Percentiles rank a stretch among this genome's conserved stretches.
phyloP scores from a whole-genome alignment of 2,797 vertebrate genomes.

The Amphiprion clarkii region DNA sequence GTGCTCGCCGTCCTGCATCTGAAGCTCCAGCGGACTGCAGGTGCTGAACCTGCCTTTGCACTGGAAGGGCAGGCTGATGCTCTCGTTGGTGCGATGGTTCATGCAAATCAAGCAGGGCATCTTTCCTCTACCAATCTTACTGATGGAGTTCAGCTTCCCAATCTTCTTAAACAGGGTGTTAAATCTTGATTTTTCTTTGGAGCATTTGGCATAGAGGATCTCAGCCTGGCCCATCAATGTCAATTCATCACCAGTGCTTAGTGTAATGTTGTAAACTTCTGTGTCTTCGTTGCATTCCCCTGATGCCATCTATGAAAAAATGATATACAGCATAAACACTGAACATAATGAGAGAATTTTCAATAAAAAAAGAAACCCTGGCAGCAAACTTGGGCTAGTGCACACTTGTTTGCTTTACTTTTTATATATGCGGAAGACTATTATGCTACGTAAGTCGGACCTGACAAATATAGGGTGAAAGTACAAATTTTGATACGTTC shows the following conservation, averaged over 20 bases:
- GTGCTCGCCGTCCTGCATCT: slow-evolving; percentile 99
- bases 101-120: slow-evolving; percentile 99
- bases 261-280: slow-evolving; percentile 97
- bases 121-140: slow-evolving; percentile 94
- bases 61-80: slow-evolving; percentile 98
- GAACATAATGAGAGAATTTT: background rate
- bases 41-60: slow-evolving; percentile 98
- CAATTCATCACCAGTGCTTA: slow-evolving; percentile 96
- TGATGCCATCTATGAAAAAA: slow-evolving; percentile 91
- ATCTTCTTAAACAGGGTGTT: slow-evolving; percentile 99
- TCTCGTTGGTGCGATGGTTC: slow-evolving; percentile 99
- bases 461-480: too few relatives aligned
- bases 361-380: too few relatives aligned
- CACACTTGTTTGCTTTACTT: too few relatives aligned
- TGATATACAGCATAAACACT: background rate
- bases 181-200: slow-evolving; percentile 95
- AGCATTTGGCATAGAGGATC: slow-evolving; percentile 97
- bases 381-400: too few relatives aligned
- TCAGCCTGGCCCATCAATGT: slow-evolving; percentile 99
- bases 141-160: slow-evolving; percentile 96
- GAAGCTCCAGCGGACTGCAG: slow-evolving; percentile 95
- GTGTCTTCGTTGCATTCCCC: slow-evolving; percentile 99
- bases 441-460: too few relatives aligned
- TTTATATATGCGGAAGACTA: too few relatives aligned
- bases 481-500: too few relatives aligned